Conservation (phyloP, 2,797 vertebrate genomes). For the Chelmon rostratus region DNA sequence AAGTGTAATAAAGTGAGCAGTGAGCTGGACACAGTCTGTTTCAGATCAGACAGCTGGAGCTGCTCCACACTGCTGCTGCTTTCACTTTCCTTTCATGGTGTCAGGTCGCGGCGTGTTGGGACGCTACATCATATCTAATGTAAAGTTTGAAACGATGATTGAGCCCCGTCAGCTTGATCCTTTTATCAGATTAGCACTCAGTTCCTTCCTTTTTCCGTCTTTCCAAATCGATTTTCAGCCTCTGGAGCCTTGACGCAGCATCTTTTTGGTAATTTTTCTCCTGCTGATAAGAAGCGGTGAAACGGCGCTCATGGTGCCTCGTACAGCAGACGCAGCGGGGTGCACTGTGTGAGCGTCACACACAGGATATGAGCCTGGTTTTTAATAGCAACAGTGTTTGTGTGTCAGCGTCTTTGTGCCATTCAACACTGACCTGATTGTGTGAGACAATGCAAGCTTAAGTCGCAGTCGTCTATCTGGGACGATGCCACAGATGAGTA, state of each 20-base stretch:
- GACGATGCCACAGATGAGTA: constrained; percentile 2
- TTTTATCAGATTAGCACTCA: background rate
- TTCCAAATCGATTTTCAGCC: background rate
- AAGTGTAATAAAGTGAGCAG: no score
- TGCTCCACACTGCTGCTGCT: background rate
- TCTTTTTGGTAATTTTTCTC: background rate
- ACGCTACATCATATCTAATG: background rate
- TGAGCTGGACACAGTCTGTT: no score
- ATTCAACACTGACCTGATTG: constrained; percentile 29
- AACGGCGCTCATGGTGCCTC: background rate
- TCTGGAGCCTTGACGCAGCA: background rate
- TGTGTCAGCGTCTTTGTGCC: constrained; percentile 11
- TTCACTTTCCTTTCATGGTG: background rate
- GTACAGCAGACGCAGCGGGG: no score
- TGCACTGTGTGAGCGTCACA: background rate
- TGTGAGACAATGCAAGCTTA: background rate
- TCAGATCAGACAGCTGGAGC: no score
- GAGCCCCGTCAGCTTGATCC: background rate
- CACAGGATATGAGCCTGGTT: background rate
- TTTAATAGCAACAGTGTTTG: background rate
- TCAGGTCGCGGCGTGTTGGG: background rate
- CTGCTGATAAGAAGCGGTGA: background rate
- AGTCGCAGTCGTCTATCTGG: background rate
- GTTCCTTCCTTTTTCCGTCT: background rate
- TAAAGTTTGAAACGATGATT: no score